Percentiles rank a stretch among this genome's conserved stretches.
Evolutionary conservation across 2,113 vertebrate species (phyloP).

Genomic region (Alethe castanea): DNA sequence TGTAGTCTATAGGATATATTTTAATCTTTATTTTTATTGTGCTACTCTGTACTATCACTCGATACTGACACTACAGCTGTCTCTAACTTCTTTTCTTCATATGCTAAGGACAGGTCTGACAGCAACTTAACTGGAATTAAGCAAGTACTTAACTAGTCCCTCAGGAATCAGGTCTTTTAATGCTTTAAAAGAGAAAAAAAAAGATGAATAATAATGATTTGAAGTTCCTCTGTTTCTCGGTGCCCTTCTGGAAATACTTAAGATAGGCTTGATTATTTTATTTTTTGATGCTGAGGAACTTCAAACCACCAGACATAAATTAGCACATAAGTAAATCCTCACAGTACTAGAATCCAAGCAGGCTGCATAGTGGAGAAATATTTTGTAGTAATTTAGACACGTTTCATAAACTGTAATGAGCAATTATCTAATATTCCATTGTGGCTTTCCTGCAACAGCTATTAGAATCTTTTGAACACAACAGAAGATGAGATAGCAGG

Average conservation of each 20-base stretch:
- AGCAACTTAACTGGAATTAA: not conserved
- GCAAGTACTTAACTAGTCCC: not conserved
- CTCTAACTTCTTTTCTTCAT: not conserved
- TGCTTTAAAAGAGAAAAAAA: not conserved
- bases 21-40: not conserved
- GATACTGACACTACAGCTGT: not conserved
- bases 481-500: not conserved
- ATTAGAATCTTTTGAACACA: not conserved
- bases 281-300: not conserved
- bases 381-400: not conserved
- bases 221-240: not conserved
- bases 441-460: not conserved
- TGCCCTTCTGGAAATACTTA: not conserved
- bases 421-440: not conserved
- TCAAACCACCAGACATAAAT: not conserved
- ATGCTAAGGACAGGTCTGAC: not conserved
- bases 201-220: not conserved
- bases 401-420: conserved; percentile 4
- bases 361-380: not conserved
- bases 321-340: not conserved
- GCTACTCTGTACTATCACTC: not conserved
- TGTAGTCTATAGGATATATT: not conserved
- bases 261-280: not conserved
- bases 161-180: not conserved
- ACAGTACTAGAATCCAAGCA: not conserved